Base-by-base conservation (phyloP, 2,797 vertebrate species). In the Megaceryle alcyon region DNA sequence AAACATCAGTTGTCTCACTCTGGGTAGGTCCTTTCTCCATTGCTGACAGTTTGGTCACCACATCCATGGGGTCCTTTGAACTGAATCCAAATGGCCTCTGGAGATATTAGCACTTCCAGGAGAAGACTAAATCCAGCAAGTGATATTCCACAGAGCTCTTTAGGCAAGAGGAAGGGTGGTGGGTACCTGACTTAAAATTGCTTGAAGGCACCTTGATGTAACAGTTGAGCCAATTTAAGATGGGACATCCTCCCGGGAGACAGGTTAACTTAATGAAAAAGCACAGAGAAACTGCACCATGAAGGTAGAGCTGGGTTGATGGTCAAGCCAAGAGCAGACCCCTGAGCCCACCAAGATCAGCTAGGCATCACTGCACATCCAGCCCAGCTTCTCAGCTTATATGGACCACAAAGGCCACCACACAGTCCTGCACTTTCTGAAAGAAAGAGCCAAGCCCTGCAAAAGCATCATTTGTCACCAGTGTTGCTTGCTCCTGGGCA, bases 1-100 rank as follows among this genome's bases (percentile, higher is more conserved):
- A 29, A 25, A 20, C 35, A 29, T 53, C 63, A 20, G 14, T 54
- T 1, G 0, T 7, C 35, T 65, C 6, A 0, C 21, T 56, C 35
- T n/a, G 56, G 48, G 14, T 25, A n/a, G 12, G 33, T 46, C 23
- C 46, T 63, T 70, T 49, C 41, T 51, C 41, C 48, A 5, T 20
- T 12, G 26, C 9, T 39, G n/a, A 56, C 16, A 23, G 6, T 28
- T 51, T 51, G 26, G 37, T 56, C 26, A 33, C 54, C 26, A 26
- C 15, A 37, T 17, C 71, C 2, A 0, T 8, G 53, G 16, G 7
- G 16, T 66, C 26, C 20, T 73, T 54, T 31, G 29, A 33, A 37
- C 28, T 4, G 31, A 37, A 63, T 19, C 26, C 23, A 19, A 6
- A 21, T 10, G 29, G 29, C 31, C 48, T 41, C 57, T 61, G n/a